These are phyloP conservation scores for Hylaeus anthracinus DNA, from an alignment of 1,140 invertebrate species.

Conservation along the genomic window DNA sequence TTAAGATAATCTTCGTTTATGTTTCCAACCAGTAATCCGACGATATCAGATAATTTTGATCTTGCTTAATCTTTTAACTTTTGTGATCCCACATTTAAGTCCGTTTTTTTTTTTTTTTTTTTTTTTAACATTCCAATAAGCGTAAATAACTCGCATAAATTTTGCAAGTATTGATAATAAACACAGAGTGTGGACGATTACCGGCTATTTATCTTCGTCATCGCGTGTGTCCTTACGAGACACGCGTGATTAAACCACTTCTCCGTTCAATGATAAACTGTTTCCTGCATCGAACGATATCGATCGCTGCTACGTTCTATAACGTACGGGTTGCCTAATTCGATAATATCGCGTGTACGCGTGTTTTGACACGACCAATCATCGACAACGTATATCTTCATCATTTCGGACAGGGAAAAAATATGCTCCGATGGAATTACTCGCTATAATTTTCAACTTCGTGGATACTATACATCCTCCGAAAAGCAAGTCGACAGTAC, in stretches of 20 bases:
- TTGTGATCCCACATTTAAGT: not conserved
- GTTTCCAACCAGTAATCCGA: conserved; percentile 8
- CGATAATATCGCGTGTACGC: not conserved
- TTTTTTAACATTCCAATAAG: no score
- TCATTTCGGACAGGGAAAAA: not conserved
- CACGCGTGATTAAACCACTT: not conserved
- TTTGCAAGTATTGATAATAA: no score
- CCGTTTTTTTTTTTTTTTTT: not conserved
- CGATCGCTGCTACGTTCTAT: not conserved
- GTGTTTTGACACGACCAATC: not conserved
- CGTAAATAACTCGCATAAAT: no score
- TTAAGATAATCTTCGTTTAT: conserved; percentile 40
- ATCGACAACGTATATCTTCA: not conserved
- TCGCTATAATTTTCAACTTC: no score
- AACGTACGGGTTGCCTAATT: not conserved
- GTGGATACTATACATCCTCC: no score
- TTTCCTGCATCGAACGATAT: not conserved
- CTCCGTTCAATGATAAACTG: not conserved
- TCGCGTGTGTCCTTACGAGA: no score
- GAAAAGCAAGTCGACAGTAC: not conserved
- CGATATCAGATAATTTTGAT: conserved; percentile 27
- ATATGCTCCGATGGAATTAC: no score
- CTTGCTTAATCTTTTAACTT: not conserved
- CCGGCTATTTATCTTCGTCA: no score
- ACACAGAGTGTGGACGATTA: no score